A percentile compares a stretch with the other conserved stretches of the same genome.
Evolutionary conservation across 2,888 invertebrate genomes (phyloP).

Genomic region (Hirtodrosophila confusa): DNA sequence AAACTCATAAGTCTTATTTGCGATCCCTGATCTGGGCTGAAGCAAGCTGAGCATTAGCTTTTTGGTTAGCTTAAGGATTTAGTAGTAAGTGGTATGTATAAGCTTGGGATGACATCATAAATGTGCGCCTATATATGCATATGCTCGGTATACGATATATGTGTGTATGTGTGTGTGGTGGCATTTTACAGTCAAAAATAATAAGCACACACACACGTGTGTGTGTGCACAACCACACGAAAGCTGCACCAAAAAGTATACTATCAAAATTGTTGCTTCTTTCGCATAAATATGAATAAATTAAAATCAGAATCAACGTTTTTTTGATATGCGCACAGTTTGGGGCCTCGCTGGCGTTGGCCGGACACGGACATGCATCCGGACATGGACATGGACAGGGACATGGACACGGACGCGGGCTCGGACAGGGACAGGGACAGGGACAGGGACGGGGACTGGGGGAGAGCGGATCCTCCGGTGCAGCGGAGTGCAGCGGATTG

Average conservation of each 20-base stretch:
- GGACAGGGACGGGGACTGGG: conserved; percentile 8
- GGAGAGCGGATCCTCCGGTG: conserved; percentile 16
- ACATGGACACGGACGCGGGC: conserved; percentile 10
- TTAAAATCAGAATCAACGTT: conserved; percentile 75
- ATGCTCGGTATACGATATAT: too few relatives aligned
- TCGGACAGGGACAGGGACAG: not conserved
- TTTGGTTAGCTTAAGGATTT: too few relatives aligned
- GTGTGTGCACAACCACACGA: conserved; percentile 6
- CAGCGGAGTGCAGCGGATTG: conserved; percentile 4
- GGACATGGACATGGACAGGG: conserved; percentile 33
- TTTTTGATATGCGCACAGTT: conserved; percentile 63
- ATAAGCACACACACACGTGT: conserved; percentile 4
- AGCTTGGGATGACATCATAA: too few relatives aligned
- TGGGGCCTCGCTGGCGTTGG: conserved; percentile 19
- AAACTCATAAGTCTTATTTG: too few relatives aligned
- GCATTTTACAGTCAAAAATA: conserved; percentile 55
- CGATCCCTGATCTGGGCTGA: too few relatives aligned
- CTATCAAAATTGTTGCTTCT: conserved; percentile 70
- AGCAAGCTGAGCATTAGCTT: too few relatives aligned
- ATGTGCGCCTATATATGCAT: too few relatives aligned
- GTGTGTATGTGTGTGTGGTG: conserved; percentile 1
- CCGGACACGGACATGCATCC: conserved; percentile 14
- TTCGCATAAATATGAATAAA: conserved; percentile 80
- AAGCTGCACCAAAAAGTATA: conserved; percentile 57
- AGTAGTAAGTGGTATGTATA: too few relatives aligned